These are phyloP conservation scores for Phodopus roborovskii DNA, from an alignment of 2,113 vertebrate genomes.

Conservation along the genomic window DNA sequence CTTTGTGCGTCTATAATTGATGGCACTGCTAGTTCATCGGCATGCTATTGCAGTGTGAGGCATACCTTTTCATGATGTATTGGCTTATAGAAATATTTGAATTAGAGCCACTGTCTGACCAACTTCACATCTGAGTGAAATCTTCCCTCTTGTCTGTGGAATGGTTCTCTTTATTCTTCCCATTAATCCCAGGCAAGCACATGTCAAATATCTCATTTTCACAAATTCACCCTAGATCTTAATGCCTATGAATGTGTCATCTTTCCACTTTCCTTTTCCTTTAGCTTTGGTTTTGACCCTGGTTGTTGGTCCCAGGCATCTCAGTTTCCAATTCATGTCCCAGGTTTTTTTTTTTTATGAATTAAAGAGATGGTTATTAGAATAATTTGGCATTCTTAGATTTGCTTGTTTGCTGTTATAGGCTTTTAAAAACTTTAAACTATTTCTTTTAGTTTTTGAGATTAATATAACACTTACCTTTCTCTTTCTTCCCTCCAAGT, in stretches of 20 bases:
- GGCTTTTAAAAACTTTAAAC: neutral
- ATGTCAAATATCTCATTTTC: neutral
- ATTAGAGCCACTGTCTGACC: neutral
- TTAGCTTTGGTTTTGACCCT: neutral
- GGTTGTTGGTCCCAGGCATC: neutral
- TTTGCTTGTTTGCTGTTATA: neutral
- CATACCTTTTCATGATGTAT: neutral
- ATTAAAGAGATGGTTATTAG: neutral
- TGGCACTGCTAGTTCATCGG: neutral
- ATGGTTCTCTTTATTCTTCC: slow-evolving; percentile 15
- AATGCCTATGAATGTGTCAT: neutral
- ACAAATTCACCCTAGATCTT: too few species aligned
- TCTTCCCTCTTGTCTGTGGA: neutral
- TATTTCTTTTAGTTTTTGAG: neutral
- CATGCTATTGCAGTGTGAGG: neutral
- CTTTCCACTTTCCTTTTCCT: neutral
- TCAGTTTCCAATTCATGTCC: neutral
- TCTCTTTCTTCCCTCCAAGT: neutral
- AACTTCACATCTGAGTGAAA: neutral
- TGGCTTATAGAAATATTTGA: neutral
- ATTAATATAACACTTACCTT: neutral
- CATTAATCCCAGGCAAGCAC: neutral
- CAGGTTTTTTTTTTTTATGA: neutral
- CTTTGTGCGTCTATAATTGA: neutral
- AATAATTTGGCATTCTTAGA: neutral